Evolutionary conservation across 2,113 vertebrate species (phyloP).

Genomic region (Salvelinus sp.): DNA sequence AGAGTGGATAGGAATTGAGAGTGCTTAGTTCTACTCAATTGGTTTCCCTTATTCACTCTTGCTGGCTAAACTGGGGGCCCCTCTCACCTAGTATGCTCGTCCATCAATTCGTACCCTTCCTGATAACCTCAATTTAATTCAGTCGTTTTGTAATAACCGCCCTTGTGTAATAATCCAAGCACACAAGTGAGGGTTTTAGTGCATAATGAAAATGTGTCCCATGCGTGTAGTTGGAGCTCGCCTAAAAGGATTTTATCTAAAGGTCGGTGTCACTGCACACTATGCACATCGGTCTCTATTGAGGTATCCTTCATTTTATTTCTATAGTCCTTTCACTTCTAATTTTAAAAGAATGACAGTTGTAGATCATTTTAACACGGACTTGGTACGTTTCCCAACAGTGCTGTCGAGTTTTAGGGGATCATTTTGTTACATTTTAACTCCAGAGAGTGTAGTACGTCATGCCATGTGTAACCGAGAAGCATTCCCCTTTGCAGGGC

Average conservation of each 20-base stretch:
- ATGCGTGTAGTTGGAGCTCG: neutral
- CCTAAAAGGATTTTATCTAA: neutral
- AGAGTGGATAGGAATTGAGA: neutral
- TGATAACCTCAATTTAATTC: neutral
- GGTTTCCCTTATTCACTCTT: slow-evolving; percentile 26
- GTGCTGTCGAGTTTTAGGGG: neutral
- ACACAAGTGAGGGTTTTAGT: neutral
- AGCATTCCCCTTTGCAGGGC: neutral
- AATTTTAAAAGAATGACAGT: neutral
- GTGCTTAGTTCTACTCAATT: slow-evolving; percentile 20
- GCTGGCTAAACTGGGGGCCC: neutral
- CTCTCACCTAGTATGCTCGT: neutral
- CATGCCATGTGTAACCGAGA: neutral
- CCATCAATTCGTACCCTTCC: slow-evolving; percentile 19
- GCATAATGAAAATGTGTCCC: neutral
- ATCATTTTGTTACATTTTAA: neutral
- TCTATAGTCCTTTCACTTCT: neutral
- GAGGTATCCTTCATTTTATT: neutral
- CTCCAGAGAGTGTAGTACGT: neutral
- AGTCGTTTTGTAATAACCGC: neutral
- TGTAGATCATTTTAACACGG: neutral
- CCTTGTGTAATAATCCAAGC: slow-evolving; percentile 10
- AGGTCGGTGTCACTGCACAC: neutral
- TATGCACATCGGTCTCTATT: neutral
- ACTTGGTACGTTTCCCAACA: neutral